These are phyloP conservation scores for Diplogasteroides magnus DNA, from an alignment of 1,140 invertebrate species.

Conservation along the genomic window DNA sequence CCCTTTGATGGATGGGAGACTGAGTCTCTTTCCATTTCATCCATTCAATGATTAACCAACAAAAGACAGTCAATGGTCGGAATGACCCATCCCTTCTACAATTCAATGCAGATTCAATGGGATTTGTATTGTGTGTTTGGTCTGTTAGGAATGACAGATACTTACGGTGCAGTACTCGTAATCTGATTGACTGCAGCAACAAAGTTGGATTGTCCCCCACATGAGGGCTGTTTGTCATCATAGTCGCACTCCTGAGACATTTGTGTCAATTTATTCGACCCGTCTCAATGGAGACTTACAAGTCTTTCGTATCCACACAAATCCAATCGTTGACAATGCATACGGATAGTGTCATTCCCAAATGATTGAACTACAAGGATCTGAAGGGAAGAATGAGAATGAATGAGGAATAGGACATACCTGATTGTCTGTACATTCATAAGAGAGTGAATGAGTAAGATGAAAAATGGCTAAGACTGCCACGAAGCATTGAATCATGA, in stretches of 20 bases:
- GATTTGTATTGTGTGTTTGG: no score
- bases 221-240: constrained; percentile 44
- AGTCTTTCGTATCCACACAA: constrained; percentile 48
- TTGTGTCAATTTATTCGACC: background rate
- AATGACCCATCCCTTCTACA: no score
- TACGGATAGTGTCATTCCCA: constrained; percentile 55
- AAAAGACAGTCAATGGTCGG: no score
- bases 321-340: constrained; percentile 53
- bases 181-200: constrained; percentile 50
- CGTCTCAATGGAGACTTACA: constrained; percentile 27
- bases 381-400: constrained; percentile 7
- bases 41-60: constrained; percentile 7
- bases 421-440: constrained; percentile 26
- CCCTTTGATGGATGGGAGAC: no score
- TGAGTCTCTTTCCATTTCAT: no score
- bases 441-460: constrained; percentile 10
- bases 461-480: constrained; percentile 19
- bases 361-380: constrained; percentile 51
- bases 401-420: constrained; percentile 1
- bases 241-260: constrained; percentile 45
- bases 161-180: constrained; percentile 46
- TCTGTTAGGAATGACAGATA: no score
- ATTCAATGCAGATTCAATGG: no score
- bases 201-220: constrained; percentile 51
- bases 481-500: constrained; percentile 4